A percentile compares a stretch with the other conserved stretches of the same genome.
phyloP scores from a whole-genome alignment of 2,797 vertebrate genomes.

The Labroides dimidiatus region DNA sequence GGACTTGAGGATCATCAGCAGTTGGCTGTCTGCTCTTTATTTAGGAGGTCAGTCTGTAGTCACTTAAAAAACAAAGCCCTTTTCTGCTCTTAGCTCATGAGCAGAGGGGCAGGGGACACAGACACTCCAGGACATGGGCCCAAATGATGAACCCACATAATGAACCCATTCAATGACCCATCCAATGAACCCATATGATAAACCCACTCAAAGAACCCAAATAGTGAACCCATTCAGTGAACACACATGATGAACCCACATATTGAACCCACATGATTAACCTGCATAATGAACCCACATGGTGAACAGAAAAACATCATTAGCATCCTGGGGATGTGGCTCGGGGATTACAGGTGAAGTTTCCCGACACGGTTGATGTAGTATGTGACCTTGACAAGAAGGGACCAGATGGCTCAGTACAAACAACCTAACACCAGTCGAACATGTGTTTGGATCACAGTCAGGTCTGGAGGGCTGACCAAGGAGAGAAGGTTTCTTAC shows the following conservation, averaged over 20 bases:
- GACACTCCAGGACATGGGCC: not conserved
- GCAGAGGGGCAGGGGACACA: not conserved
- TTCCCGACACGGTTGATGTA: constrained; percentile 37
- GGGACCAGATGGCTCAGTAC: constrained; percentile 55
- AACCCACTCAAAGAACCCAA: no score
- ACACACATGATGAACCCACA: no score
- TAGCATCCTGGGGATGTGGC: constrained; percentile 32
- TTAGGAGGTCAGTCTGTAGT: constrained; percentile 1
- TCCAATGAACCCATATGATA: no score
- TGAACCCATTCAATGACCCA: no score
- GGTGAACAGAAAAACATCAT: constrained; percentile 25
- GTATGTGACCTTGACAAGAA: constrained; percentile 61
- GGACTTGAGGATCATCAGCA: no score
- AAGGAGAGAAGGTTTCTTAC: not conserved
- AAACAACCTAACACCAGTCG: constrained; percentile 43
- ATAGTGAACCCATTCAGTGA: no score
- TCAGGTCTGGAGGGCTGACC: constrained; percentile 29
- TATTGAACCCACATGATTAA: no score
- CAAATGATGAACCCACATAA: no score
- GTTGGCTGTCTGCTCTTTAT: no score
- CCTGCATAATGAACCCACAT: not conserved
- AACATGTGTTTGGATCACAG: constrained; percentile 47
- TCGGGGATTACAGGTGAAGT: constrained; percentile 37
- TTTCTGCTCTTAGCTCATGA: no score
- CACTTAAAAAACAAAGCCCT: not conserved